Conservation (phyloP, 1,140 invertebrate genomes). For the Drosophila ercepeae region DNA sequence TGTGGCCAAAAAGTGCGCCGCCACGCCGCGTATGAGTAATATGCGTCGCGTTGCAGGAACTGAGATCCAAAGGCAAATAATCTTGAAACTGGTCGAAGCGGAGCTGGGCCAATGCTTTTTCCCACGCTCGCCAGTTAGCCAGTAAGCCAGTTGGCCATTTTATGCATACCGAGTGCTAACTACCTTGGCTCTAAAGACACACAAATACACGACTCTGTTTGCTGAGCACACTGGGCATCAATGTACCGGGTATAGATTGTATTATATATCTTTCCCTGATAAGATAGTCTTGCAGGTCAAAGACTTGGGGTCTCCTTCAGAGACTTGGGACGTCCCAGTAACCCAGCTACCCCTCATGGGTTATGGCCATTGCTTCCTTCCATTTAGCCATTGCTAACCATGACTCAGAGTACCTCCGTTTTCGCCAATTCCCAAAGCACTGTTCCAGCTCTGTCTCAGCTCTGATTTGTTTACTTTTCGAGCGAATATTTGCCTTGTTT, state of each 20-base stretch:
- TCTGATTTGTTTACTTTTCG: conserved; percentile 36
- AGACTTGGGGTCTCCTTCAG: no score
- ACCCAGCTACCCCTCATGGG: no score
- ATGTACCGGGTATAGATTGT: no score
- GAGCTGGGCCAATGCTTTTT: conserved; percentile 63
- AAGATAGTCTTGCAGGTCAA: no score
- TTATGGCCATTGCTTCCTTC: no score
- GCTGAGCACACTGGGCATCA: conserved; percentile 34
- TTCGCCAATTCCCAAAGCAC: conserved; percentile 15
- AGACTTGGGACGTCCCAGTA: no score
- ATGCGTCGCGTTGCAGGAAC: conserved; percentile 52
- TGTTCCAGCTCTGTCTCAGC: conserved; percentile 45
- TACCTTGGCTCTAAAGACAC: conserved; percentile 39
- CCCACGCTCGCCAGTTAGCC: conserved; percentile 53
- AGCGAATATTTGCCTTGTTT: conserved; percentile 11
- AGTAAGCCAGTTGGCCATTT: conserved; percentile 26
- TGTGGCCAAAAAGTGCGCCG: background rate
- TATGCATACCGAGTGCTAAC: conserved; percentile 68
- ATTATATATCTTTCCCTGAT: no score
- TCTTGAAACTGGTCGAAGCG: conserved; percentile 8
- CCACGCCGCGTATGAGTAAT: conserved; percentile 70
- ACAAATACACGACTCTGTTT: background rate
- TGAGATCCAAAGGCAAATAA: background rate
- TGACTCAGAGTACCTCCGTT: background rate
- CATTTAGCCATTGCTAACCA: no score